Evolutionary conservation across 2,113 vertebrate genomes (phyloP).

Genomic region (Vicugna pacos): DNA sequence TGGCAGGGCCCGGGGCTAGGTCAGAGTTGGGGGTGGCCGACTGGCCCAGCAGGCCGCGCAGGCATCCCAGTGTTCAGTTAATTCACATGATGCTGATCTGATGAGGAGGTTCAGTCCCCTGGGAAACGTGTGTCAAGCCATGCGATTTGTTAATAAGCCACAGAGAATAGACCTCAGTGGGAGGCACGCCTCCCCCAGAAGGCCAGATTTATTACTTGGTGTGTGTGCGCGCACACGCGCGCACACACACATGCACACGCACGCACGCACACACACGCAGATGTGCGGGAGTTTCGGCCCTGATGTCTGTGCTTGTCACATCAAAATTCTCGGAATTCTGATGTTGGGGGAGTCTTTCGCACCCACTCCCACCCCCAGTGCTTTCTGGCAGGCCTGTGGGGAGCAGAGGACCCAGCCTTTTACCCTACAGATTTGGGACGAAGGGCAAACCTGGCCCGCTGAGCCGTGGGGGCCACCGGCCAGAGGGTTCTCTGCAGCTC

Average conservation of each 20-base stretch:
- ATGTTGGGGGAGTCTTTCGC: not conserved
- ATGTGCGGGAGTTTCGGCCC: not conserved
- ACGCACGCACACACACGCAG: not conserved
- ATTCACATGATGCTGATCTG: constrained; percentile 47
- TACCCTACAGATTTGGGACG: not conserved
- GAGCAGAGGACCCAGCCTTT: not conserved
- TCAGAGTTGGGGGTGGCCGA: rapidly evolving
- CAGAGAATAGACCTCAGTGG: constrained; percentile 44
- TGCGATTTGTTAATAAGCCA: constrained; percentile 61
- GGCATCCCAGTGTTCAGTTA: constrained; percentile 33
- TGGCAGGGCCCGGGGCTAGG: rapidly evolving
- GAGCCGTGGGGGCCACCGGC: not conserved
- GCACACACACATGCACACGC: not conserved
- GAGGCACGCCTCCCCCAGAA: not conserved
- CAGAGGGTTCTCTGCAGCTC: not conserved
- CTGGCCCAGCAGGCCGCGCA: rapidly evolving
- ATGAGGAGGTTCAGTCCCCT: constrained; percentile 59
- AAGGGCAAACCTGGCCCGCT: not conserved
- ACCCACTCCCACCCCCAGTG: no score
- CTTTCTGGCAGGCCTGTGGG: not conserved
- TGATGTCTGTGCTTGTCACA: rapidly evolving
- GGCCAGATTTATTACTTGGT: not conserved
- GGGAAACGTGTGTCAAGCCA: constrained; percentile 52
- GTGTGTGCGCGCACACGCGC: no score
- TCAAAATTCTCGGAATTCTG: not conserved